Evolutionary conservation across 2,113 vertebrate species (phyloP), one percentile per base, ranked within the genome.

Genomic region (Antechinus stuartii): DNA sequence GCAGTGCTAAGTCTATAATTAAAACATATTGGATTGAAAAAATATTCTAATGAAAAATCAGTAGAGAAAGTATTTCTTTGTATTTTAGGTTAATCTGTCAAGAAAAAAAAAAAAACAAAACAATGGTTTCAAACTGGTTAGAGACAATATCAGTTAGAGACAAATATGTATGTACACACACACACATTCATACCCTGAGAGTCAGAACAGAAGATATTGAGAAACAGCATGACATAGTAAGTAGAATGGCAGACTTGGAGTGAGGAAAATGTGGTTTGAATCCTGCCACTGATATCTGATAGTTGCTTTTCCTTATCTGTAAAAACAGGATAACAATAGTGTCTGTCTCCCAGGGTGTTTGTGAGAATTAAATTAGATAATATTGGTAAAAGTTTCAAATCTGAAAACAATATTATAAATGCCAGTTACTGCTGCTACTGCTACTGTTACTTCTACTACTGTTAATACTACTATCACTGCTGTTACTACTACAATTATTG

Each of bases 21-120:
- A 91, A 95, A 94, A 30, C 23, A 90, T 91, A 47, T 14, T 27
- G 90, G 24, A 1, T 95, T 22, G n/a, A 0, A 1, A 95, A 49
- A 68, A 93, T 5, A 76, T 54, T 27, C 25, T 46, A 50, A 91
- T 50, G 54, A 54, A 42, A 90, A 92, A 90, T 92, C 61, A 95
- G 9, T 30, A 93, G 42, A 92, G 25, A 53, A 10, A 12, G 0
- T 89, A 49, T 93, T 96, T 93, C 8, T 55, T 93, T 54, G 49
- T 92, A 57, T 95, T 91, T 89, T 95, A 52, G 89, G 52, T 57
- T 92, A 96, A 50, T 8, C 52, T 89, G 76, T 54, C 8, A 1
- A 95, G 54, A 93, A 94, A 46, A 90, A 42, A 42, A 42, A 42
- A 42, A 42, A 1, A 42, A 42, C 42, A 94, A 96, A 54, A 89